Evolutionary conservation across 92 coral and sea anemone genomes (phyloP), one percentile per base, ranked within the genome.

Genomic region (Epizoanthus fatuus): DNA sequence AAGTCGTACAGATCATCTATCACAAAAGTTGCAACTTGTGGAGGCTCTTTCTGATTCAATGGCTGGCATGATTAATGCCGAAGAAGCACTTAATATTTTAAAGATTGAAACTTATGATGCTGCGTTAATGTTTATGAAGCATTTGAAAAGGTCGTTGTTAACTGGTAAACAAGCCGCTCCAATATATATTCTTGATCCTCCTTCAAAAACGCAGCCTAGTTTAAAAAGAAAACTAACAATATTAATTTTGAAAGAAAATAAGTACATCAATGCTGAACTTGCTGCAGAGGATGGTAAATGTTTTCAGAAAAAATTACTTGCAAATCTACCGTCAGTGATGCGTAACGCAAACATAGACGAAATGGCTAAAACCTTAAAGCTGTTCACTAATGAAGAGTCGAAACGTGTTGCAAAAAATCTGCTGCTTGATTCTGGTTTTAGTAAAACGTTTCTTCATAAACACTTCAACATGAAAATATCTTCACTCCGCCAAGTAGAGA

Each of bases 241-340:
- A 4, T 20, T 65, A 65, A 65, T 65, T 65, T 65, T 65, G 71
- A 65, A 65, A 40, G 17, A 9, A 8, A 65, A 35, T 17, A 25
- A 65, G 22, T 35, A 65, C 42, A 25, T 1, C 15, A 65, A 65
- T 10, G 4, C 71, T 10, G 15, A 65, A 65, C 1, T 38, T 29
- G 71, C 71, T 65, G 71, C 71, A 25, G 42, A 65, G 44, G 44
- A 65, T 65, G 70, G 70, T 14, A 65, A 29, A 65, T 10, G 44
- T 12, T 65, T 65, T 65, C 70, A 65, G 22, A 40, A 11, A 38
- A 65, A 10, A 38, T 29, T 65, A 13, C 20, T 10, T 15, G 71
- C 71, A 65, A 65, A 65, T 65, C n/a, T 65, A 22, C 25, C 25
- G 45, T 14, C 71, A 10, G 7, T 40, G 16, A 25, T 65, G 45